phyloP scores from a whole-genome alignment of 1,140 invertebrate genomes.

The Drosophila parvula region DNA sequence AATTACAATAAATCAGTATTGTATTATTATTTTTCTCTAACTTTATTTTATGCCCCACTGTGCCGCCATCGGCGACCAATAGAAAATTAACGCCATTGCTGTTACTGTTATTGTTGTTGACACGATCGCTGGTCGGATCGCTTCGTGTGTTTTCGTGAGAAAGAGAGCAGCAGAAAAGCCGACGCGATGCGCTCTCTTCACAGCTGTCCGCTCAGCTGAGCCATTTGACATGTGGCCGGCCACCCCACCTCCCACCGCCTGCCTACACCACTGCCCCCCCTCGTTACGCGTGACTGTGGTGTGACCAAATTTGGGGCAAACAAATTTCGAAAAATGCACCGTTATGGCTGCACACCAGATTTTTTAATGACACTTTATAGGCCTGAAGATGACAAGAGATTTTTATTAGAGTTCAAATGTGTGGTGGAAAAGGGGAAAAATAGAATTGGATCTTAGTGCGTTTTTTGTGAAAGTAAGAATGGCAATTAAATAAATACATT shows the following conservation, averaged over 20 bases:
- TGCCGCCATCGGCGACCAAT: constrained; percentile 49
- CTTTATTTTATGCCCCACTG: constrained; percentile 9
- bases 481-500: constrained; percentile 10
- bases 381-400: constrained; percentile 13
- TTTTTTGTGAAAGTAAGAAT: not conserved
- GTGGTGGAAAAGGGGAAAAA: not conserved
- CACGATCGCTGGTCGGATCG: constrained; percentile 34
- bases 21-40: not conserved
- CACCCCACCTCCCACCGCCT: constrained; percentile 2
- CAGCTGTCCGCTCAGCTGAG: constrained; percentile 36
- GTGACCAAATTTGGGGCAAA: constrained; percentile 58
- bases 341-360: constrained; percentile 37
- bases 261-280: not conserved
- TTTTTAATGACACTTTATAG: constrained; percentile 23
- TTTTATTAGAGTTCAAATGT: not conserved
- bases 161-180: constrained; percentile 17
- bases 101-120: constrained; percentile 40
- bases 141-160: constrained; percentile 25
- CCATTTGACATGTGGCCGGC: constrained; percentile 33
- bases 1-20: not conserved
- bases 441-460: not conserved
- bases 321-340: constrained; percentile 43
- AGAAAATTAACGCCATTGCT: constrained; percentile 68
- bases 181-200: constrained; percentile 15
- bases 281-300: constrained; percentile 46